Base-by-base conservation (phyloP, 2,888 invertebrate species). In the Trypoxylon attenuatum region DNA sequence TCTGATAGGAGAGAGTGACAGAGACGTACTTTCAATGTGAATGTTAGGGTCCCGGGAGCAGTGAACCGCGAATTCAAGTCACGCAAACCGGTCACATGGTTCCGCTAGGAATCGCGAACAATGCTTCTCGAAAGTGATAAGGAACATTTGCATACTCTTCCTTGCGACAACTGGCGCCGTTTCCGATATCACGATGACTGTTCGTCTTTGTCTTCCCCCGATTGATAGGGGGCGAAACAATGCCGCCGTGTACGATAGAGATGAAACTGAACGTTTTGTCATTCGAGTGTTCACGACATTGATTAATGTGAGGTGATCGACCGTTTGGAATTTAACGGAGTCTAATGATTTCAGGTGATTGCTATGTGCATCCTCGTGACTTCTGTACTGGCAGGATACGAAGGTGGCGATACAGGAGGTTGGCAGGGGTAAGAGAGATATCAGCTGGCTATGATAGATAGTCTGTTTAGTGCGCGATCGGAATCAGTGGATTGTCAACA, bases 381-480 rank as follows among this genome's bases (percentile, higher is more conserved):
- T 52, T 69, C 50, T 22, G 59, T 63, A 13, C 29, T 71, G 5
- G 74, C 75, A 15, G 64, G 76, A 58, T 75, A 69, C 33, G 58
- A 43, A n/a, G 33, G 21, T 2, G 49, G 51, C 22, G 57, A 70
- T 23, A 41, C 70, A 0, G 57, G 57, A 41, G 73, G 75, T 21
- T 83, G 82, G 84, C 76, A 82, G 22, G 81, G 76, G 84, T 84
- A 68, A 81, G 79, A 2, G 29, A 3, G 29, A 29, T 5, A n/a
- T 29, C n/a, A 29, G 8, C n/a, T 29, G 2, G 2, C 29, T 29
- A 1, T 29, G 10, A 29, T 29, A 29, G n/a, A 5, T 33, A 8
- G 13, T 33, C 5, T 6, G 33, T 55, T 23, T 21, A 4, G 15
- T 59, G 8, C 2, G 2, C 27, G 13, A 22, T 16, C n/a, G n/a